Percentiles rank a stretch among this genome's conserved stretches.
Conservation (phyloP, 2,113 vertebrate genomes). For the Megaceryle torquata region DNA sequence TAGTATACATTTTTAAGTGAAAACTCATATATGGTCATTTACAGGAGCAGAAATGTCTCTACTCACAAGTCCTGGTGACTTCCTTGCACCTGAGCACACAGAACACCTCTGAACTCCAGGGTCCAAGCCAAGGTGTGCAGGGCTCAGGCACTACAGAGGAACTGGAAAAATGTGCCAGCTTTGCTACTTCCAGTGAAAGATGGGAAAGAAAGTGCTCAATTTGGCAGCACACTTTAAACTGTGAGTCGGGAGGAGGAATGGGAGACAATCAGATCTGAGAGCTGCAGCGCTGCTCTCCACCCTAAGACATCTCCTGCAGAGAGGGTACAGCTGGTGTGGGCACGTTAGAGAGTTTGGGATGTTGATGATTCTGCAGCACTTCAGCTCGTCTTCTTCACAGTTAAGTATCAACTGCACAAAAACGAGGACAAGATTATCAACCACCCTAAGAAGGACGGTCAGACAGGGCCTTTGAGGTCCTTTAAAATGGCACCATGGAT, state of each 20-base stretch:
- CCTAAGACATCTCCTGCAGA: not conserved
- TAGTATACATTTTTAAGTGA: not conserved
- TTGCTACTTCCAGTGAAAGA: not conserved
- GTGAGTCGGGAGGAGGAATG: rapidly evolving
- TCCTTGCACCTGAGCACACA: not conserved
- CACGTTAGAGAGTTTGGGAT: rapidly evolving
- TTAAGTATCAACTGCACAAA: not conserved
- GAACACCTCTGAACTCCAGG: not conserved
- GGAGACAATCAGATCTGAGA: rapidly evolving
- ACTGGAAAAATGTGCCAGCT: not conserved
- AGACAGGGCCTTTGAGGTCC: not conserved
- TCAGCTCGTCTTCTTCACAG: not conserved
- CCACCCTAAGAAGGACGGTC: not conserved
- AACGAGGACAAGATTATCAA: not conserved
- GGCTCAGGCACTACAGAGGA: not conserved
- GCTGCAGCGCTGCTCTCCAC: not conserved
- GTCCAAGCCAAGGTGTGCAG: not conserved
- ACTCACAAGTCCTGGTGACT: not conserved
- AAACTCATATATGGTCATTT: rapidly evolving
- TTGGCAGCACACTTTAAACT: not conserved
- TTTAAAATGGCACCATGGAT: not conserved
- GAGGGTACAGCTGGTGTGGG: not conserved
- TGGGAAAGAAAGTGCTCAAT: not conserved
- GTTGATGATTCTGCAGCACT: not conserved
- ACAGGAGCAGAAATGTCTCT: not conserved